Base-by-base conservation (phyloP, 1,140 invertebrate genomes). In the Harlomillsia oculata region DNA sequence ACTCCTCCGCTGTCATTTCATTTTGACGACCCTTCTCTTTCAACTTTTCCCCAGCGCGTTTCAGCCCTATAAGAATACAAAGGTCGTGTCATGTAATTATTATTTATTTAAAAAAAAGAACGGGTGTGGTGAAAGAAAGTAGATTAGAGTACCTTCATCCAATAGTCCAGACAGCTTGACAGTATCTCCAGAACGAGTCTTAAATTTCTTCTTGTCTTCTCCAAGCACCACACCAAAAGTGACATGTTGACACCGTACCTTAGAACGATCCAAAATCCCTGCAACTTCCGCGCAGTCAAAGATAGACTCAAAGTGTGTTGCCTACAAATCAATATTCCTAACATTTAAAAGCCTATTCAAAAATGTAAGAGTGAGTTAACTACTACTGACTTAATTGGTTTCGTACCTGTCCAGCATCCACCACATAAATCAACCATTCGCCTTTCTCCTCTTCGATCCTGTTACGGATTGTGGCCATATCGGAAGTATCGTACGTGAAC, bases 191-290 rank as follows among this genome's bases (percentile, higher is more conserved):
- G 94, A 97, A 50, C 97, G 79, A 1, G 96, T 99, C 75, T 99
- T 99, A 68, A 99, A 98, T 72, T 98, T 99, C 70, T 99, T 99
- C 70, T 89, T 94, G 75, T 99, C 95, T 74, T 97, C 95, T 16
- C 97, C 97, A 0, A 99, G 74, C 0, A 99, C 97, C 8, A 99
- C 87, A 20, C 97, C 97, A 74, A 99, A 99, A 14, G 82, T 82
- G 28, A 97, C 88, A 75, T 96, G 90, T 71, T 97, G 89, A 1
- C 95, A 73, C 44, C 84, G 77, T 37, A 81, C 77, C 48, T 76
- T 73, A 18, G 72, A 69, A 0, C 77, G 75, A 67, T 81, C 76
- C 16, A 85, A 72, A 71, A 87, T 85, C 11, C 82, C 87, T 41
- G 80, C 79, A 26, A 80, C 74, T 64, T 78, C 74, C 0, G 83